Evolutionary conservation across 2,113 vertebrate genomes (phyloP).

Genomic region (Bubo bubo): DNA sequence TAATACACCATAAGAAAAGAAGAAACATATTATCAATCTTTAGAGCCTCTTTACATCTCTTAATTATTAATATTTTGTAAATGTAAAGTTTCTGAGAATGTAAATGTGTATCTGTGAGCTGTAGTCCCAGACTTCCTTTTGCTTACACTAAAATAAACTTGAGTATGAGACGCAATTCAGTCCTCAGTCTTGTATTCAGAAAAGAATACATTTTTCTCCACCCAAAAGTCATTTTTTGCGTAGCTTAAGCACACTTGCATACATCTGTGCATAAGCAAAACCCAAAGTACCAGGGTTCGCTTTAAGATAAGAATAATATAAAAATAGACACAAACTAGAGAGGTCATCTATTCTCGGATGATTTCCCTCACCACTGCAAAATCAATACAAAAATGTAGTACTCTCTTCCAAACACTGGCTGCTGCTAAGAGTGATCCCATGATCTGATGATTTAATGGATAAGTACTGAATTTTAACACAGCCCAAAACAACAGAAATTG

Average conservation of each 20-base stretch:
- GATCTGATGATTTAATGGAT: background rate
- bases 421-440: background rate
- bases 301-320: background rate
- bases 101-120: background rate
- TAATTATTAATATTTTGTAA: background rate
- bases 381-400: background rate
- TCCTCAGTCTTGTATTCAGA: background rate
- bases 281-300: background rate
- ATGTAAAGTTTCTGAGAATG: background rate
- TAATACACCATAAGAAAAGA: background rate
- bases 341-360: background rate
- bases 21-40: background rate
- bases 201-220: background rate
- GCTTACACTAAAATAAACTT: background rate
- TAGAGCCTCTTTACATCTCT: background rate
- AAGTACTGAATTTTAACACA: slow-evolving; percentile 5
- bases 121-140: background rate
- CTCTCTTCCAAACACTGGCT: background rate
- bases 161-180: background rate
- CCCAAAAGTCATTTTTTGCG: background rate
- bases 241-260: background rate
- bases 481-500: background rate
- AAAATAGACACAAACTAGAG: background rate
- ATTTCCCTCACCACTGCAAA: background rate
- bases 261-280: background rate